Evolutionary conservation across 1,140 invertebrate genomes (phyloP), one percentile per base, ranked within the genome.

Genomic region (Ruditapes philippinarum): DNA sequence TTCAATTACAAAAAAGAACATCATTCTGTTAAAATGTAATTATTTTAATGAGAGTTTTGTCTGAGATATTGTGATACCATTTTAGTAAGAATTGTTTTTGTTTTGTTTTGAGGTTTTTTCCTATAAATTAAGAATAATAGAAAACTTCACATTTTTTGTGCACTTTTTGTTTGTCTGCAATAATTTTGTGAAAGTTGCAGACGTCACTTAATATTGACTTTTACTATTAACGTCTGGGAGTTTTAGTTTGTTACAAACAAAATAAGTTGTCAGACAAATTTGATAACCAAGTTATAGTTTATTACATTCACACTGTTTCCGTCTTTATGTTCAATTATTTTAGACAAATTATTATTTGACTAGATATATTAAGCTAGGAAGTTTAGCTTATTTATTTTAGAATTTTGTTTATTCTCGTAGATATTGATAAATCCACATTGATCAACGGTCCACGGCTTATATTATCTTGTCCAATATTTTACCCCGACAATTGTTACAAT

Each of bases 301-400:
- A 70, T 70, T 70, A 33, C 36, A 70, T 22, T 31, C 38, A 33
- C 33, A 22, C 65, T 70, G 12, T 38, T 19, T 70, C 22, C 28
- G 17, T 70, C 65, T 70, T 36, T 70, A 38, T 70, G 4, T 12
- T 70, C 65, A 38, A 40, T 70, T 70, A 70, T 70, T 38, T 36
- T 70, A 70, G 65, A 70, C 65, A 70, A 70, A 36, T 70, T 70
- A 40, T 70, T 40, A 70, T 70, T 62, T 62, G 57, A n/a, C 3
- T 28, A 62, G 57, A 62, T 25, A 25, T 5, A 45, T n/a, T 7
- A 5, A 45, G 42, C 1, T 28, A 62, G n/a, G 22, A n/a, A 28
- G n/a, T n/a, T 25, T 25, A 62, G 25, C 25, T 9, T 62, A n/a
- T 62, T 62, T n/a, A 1, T 62, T 62, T 22, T 22, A 57, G 51